Percentiles rank a stretch among this genome's conserved stretches.
These are phyloP conservation scores for Papilio helenus DNA, from an alignment of 1,140 invertebrate genomes.

Conservation along the genomic window DNA sequence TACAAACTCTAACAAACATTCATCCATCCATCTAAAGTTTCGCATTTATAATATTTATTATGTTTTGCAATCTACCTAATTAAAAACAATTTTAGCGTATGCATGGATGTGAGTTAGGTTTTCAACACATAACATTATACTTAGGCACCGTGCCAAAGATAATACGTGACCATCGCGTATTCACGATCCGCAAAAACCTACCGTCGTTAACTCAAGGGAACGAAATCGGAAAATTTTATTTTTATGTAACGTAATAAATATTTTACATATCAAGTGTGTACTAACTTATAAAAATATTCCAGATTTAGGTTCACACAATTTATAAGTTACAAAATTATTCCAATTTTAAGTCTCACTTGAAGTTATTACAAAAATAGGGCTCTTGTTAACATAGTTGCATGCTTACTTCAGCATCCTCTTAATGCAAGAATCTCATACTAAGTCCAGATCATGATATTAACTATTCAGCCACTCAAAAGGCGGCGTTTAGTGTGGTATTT, in stretches of 20 bases:
- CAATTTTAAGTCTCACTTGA: no score
- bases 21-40: no score
- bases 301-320: background rate
- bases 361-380: no score
- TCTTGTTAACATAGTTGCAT: no score
- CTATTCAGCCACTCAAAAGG: no score
- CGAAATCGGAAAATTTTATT: conserved; percentile 11
- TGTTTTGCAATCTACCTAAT: background rate
- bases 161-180: conserved; percentile 17
- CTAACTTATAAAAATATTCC: background rate
- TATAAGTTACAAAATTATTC: background rate
- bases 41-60: background rate
- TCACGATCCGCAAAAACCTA: conserved; percentile 6
- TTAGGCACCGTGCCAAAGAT: conserved; percentile 11
- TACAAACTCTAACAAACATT: no score
- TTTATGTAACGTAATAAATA: conserved; percentile 7
- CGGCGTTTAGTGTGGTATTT: no score
- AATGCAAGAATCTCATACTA: no score
- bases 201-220: background rate
- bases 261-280: background rate
- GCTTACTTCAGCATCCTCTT: background rate
- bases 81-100: background rate
- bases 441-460: no score
- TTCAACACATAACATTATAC: conserved; percentile 9
- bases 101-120: background rate